A percentile compares a stretch with the other conserved stretches of the same genome.
Evolutionary conservation across 35 echinoderm and acorn worm genomes (phyloP).

Genomic region (Chiridota heheva): DNA sequence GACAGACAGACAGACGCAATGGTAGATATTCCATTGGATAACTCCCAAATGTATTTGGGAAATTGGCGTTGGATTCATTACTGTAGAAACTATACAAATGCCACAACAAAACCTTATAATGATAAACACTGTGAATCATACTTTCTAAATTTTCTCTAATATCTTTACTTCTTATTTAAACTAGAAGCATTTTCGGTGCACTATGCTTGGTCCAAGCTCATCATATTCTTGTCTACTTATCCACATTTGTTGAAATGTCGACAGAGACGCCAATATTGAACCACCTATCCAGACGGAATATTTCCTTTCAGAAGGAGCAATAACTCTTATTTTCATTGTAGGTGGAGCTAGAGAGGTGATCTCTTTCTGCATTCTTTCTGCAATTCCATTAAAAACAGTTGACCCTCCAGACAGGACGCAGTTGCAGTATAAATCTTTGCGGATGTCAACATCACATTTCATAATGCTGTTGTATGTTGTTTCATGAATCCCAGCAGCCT

Average conservation of each 20-base stretch:
- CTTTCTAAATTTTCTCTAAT: too few species aligned
- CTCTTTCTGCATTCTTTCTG: conserved; percentile 69
- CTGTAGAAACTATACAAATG: too few species aligned
- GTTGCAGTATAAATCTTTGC: conserved; percentile 51
- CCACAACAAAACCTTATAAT: too few species aligned
- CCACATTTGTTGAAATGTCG: conserved; percentile 70
- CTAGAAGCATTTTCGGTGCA: conserved; percentile 71
- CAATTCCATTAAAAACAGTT: conserved; percentile 56
- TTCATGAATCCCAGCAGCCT: conserved; percentile 74
- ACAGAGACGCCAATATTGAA: conserved; percentile 68
- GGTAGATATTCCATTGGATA: too few species aligned
- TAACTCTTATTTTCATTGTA: conserved; percentile 62
- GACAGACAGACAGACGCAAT: too few species aligned
- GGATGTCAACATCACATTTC: conserved; percentile 57
- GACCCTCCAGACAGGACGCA: conserved; percentile 59
- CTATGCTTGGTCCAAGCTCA: conserved; percentile 55
- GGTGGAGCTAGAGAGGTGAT: conserved; percentile 56
- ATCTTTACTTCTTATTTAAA: too few species aligned
- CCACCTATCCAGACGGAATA: conserved; percentile 87
- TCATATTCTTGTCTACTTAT: conserved; percentile 75
- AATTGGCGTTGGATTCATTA: too few species aligned
- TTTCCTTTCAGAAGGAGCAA: conserved; percentile 69
- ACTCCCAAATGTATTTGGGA: too few species aligned
- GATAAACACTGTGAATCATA: too few species aligned
- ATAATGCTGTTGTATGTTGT: conserved; percentile 76